Base-by-base conservation (phyloP, 2,888 invertebrate genomes). In the Tachina fera region DNA sequence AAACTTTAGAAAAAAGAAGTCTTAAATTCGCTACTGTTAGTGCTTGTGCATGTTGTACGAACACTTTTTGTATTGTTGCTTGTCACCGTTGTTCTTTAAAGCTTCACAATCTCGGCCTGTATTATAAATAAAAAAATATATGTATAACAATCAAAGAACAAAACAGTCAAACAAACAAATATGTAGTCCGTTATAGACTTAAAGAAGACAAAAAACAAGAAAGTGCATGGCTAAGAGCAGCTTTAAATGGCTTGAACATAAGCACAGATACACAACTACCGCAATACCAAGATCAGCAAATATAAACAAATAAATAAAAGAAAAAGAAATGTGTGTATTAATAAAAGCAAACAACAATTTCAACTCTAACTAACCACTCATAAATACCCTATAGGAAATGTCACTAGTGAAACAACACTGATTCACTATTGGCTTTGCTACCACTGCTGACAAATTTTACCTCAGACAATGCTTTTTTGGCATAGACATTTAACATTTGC, bases 181-280 rank as follows among this genome's bases (percentile, higher is more conserved):
- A 67, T 49, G 11, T 49, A 60, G 60, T 61, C 22, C 14, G 61
- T 63, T 39, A 60, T 53, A 81, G 74, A 81, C 81, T 74, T 81
- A 43, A 53, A 75, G 79, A 68, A 65, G 71, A 70, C 79, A 68
- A 31, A 70, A 89, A 88, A 87, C 89, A 89, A 90, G 90, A 90
- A 90, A 90, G 89, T 90, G 88, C 88, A 89, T 49, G 63, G 67
- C 56, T 60, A 70, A 86, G 77, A 86, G 77, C 74, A 80, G 68
- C 77, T 83, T 77, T 45, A 65, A 83, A 83, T 76, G 79, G 77
- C 77, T 61, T 80, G 80, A 63, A 80, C 76, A 83, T 14, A 77
- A 53, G 39, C 16, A 45, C 22, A 43, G 16, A 88, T 84, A 74
- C 82, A 14, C 39, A 84, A 45, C 47, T 71, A 65, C 41, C 56